A percentile compares a stretch with the other conserved stretches of the same genome.
phyloP scores from a whole-genome alignment of 2,797 vertebrate genomes.

The Gymnoscopelus braueri region DNA sequence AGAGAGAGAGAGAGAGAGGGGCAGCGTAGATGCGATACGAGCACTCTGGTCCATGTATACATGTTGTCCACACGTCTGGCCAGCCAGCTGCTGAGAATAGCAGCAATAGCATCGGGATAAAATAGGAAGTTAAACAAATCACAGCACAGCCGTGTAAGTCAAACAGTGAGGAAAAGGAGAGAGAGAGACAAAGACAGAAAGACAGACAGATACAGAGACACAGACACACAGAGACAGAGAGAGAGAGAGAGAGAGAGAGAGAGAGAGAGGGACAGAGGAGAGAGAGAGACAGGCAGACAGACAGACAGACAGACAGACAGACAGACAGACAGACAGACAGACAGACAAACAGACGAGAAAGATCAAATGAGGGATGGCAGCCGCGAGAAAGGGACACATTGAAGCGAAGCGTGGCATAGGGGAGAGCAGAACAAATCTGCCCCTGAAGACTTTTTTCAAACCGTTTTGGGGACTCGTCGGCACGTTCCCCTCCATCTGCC shows the following conservation, averaged over 20 bases:
- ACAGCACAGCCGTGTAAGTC: slow-evolving; percentile 43
- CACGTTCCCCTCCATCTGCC: slow-evolving; percentile 55
- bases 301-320: slow-evolving; percentile 19
- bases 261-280: neutral
- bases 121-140: slow-evolving; percentile 62
- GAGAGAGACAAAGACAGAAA: slow-evolving; percentile 13
- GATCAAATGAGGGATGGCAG: too few relatives aligned
- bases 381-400: slow-evolving; percentile 29
- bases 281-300: neutral
- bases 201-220: slow-evolving; percentile 37
- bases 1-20: neutral
- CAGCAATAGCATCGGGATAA: slow-evolving; percentile 54
- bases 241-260: neutral
- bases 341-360: slow-evolving; percentile 25
- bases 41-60: slow-evolving; percentile 49
- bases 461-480: slow-evolving; percentile 52
- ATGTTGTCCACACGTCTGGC: slow-evolving; percentile 40
- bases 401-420: slow-evolving; percentile 39
- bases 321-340: slow-evolving; percentile 23
- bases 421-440: slow-evolving; percentile 63
- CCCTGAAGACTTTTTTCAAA: slow-evolving; percentile 62
- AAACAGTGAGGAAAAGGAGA: slow-evolving; percentile 3
- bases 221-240: neutral
- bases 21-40: slow-evolving; percentile 38
- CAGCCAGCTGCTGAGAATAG: slow-evolving; percentile 58